phyloP scores from a whole-genome alignment of 2,113 vertebrate genomes.

The Passerina amoena region DNA sequence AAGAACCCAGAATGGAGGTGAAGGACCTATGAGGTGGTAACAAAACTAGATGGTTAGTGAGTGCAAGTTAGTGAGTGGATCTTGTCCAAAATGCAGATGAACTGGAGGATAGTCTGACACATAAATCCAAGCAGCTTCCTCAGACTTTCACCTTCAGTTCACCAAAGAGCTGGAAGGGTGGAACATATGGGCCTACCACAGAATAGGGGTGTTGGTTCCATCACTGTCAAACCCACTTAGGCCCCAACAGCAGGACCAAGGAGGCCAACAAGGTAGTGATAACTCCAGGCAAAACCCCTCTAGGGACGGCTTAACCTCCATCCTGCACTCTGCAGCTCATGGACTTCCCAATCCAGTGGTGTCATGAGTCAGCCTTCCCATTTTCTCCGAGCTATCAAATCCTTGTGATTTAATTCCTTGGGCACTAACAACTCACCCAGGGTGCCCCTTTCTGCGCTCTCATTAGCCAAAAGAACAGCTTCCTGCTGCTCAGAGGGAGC shows the following conservation, averaged over 20 bases:
- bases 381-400: neutral
- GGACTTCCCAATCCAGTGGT: neutral
- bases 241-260: neutral
- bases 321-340: neutral
- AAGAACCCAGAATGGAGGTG: neutral
- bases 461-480: neutral
- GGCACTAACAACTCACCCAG: neutral
- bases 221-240: neutral
- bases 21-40: neutral
- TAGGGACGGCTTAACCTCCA: neutral
- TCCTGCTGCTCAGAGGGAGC: neutral
- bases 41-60: neutral
- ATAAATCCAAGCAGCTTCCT: neutral
- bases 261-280: neutral
- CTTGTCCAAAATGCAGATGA: neutral
- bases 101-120: neutral
- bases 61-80: neutral
- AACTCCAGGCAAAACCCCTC: neutral
- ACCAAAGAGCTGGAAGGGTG: neutral
- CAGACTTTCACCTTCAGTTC: neutral
- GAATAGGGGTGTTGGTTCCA: neutral
- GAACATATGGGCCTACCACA: fast-evolving
- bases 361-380: neutral
- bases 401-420: neutral
- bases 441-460: neutral